phyloP scores from a whole-genome alignment of 2,113 vertebrate genomes.

The Coptodon rendalli region DNA sequence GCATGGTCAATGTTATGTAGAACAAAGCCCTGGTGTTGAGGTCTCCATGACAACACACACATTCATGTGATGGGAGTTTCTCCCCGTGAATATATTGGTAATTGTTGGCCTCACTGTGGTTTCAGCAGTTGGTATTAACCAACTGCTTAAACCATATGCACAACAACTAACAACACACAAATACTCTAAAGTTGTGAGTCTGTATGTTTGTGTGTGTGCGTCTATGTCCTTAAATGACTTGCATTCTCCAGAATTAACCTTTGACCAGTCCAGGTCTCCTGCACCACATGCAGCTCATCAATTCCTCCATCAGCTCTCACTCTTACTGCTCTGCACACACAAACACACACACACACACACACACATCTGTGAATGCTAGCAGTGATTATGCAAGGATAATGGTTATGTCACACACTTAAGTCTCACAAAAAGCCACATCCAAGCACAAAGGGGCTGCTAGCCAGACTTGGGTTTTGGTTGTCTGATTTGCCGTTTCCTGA shows the following conservation, averaged over 20 bases:
- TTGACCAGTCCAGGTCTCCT: background rate
- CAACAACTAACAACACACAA: background rate
- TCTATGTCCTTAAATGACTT: background rate
- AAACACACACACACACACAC: background rate
- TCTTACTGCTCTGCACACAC: background rate
- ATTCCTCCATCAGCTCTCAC: background rate
- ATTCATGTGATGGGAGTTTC: background rate
- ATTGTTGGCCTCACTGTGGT: background rate
- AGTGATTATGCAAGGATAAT: slow-evolving; percentile 6
- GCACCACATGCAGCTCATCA: background rate
- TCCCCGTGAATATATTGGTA: background rate
- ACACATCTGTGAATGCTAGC: background rate
- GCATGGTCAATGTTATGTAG: background rate
- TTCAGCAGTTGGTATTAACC: background rate
- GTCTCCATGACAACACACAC: background rate
- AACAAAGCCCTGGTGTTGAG: background rate
- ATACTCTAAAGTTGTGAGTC: background rate
- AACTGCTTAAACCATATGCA: background rate
- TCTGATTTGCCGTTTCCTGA: background rate
- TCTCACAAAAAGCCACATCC: slow-evolving; percentile 9
- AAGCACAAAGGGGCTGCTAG: background rate
- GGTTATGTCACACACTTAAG: slow-evolving; percentile 27
- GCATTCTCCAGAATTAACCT: slow-evolving; percentile 24
- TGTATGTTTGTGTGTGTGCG: background rate
- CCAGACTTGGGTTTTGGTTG: background rate